phyloP scores from a whole-genome alignment of 2,113 vertebrate genomes.

The Falcunculus frontatus region DNA sequence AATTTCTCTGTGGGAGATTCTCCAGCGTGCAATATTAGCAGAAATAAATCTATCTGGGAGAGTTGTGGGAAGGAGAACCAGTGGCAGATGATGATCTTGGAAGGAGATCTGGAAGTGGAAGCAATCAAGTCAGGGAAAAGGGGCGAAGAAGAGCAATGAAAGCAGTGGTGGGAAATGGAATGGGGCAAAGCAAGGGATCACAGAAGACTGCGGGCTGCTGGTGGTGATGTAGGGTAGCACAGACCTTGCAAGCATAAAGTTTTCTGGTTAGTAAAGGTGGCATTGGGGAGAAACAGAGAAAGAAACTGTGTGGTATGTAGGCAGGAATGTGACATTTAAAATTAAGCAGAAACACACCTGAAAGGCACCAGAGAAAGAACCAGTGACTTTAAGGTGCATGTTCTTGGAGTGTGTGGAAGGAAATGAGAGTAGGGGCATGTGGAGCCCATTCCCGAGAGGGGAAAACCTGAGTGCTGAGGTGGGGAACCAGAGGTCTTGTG shows the following conservation, averaged over 20 bases:
- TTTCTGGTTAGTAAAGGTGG: neutral
- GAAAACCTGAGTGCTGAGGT: neutral
- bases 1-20: neutral
- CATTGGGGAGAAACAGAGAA: neutral
- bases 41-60: neutral
- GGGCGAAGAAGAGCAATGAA: neutral
- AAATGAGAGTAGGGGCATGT: neutral
- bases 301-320: neutral
- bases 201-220: neutral
- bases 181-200: neutral
- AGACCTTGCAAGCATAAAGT: neutral
- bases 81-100: neutral
- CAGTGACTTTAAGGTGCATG: neutral
- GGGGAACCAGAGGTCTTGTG: neutral
- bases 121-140: neutral
- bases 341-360: neutral
- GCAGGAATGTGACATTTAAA: neutral
- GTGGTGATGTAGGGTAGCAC: neutral
- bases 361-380: neutral
- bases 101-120: neutral
- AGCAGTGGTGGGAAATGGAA: neutral
- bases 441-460: neutral
- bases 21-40: neutral
- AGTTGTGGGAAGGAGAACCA: neutral
- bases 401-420: neutral